Evolutionary conservation across 2,797 vertebrate species (phyloP).

Genomic region (Sebastolobus alascanus): DNA sequence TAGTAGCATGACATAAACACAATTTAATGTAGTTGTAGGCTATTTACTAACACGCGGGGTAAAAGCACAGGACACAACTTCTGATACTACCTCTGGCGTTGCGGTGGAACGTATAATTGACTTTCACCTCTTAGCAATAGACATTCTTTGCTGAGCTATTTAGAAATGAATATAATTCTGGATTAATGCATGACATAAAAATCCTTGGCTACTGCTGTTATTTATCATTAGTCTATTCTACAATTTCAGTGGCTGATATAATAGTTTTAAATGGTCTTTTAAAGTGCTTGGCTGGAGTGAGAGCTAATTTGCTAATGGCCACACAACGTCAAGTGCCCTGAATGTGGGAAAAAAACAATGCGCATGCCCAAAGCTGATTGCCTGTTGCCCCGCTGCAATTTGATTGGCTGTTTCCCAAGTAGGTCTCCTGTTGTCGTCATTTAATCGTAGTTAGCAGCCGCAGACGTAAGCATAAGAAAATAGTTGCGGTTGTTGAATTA

Average conservation of each 20-base stretch:
- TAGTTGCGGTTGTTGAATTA: too few species aligned
- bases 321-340: not conserved
- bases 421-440: not conserved
- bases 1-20: too few species aligned
- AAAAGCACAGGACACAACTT: too few species aligned
- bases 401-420: not conserved
- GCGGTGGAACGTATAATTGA: too few species aligned
- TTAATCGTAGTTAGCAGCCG: not conserved
- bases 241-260: not conserved
- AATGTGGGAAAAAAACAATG: not conserved
- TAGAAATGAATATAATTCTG: not conserved
- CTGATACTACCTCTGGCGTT: too few species aligned
- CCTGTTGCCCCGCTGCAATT: not conserved
- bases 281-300: not conserved
- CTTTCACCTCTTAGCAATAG: too few species aligned
- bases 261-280: not conserved
- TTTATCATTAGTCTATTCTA: not conserved
- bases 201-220: not conserved
- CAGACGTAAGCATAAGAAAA: accelerated
- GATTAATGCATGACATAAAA: not conserved
- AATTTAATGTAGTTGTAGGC: too few species aligned
- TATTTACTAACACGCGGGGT: too few species aligned
- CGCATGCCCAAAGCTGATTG: not conserved
- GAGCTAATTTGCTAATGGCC: not conserved
- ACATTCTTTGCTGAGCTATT: too few species aligned